Conservation (phyloP, 2,888 invertebrate species). For the Lepidocyrtoides sp. region DNA sequence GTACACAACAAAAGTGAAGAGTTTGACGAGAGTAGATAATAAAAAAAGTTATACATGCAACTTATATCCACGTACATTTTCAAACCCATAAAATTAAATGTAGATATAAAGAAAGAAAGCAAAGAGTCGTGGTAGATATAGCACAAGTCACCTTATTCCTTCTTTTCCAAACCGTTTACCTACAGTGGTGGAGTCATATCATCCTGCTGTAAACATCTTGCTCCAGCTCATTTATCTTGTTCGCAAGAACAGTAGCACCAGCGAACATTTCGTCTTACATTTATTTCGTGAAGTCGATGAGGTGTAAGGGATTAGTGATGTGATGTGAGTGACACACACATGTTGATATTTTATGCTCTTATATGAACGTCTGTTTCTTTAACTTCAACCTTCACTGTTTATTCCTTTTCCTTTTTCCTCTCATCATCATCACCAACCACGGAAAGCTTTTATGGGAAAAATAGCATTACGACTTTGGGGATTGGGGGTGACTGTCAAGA, state of each 20-base stretch:
- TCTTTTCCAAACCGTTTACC: constrained; percentile 42
- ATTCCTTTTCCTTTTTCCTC: neutral
- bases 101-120: neutral
- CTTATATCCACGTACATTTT: no score
- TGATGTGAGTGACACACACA: constrained; percentile 45
- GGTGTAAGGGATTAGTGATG: constrained; percentile 62
- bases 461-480: no score
- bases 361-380: neutral
- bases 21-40: constrained; percentile 65
- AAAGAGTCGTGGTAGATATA: constrained; percentile 20
- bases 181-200: constrained; percentile 23
- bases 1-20: constrained; percentile 33
- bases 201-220: constrained; percentile 16
- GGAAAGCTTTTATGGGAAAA: constrained; percentile 22
- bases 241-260: constrained; percentile 7
- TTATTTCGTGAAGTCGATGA: constrained; percentile 56
- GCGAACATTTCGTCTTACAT: constrained; percentile 21
- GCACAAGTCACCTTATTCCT: constrained; percentile 36
- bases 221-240: constrained; percentile 29
- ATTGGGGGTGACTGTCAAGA: constrained; percentile 16
- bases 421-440: neutral
- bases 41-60: no score
- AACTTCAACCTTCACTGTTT: no score
- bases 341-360: constrained; percentile 45
- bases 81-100: no score